Conservation (phyloP, 2,113 vertebrate species). For the Aegotheles bennettii region DNA sequence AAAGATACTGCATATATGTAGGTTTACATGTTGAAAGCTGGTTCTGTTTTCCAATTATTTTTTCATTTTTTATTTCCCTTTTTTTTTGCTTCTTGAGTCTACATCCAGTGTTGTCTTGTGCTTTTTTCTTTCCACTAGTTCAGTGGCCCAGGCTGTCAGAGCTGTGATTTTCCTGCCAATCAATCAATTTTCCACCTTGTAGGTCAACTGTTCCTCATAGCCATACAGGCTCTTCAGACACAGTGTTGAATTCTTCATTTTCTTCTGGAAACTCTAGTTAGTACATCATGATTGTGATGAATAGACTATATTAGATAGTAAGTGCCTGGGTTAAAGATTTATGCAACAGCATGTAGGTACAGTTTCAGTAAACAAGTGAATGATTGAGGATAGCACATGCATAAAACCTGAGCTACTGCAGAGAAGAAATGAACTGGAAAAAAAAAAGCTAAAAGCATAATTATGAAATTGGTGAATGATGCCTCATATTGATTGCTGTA, state of each 20-base stretch:
- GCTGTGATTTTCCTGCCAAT: not conserved
- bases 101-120: not conserved
- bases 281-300: not conserved
- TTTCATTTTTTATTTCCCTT: no score
- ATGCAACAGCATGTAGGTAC: not conserved
- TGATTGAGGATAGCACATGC: not conserved
- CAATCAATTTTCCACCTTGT: not conserved
- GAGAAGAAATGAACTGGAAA: not conserved
- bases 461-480: not conserved
- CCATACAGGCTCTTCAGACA: not conserved
- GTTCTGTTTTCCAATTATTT: not conserved
- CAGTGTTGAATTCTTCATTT: not conserved
- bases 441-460: not conserved
- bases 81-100: not conserved
- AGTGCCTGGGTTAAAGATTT: conserved; percentile 26
- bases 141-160: not conserved
- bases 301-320: not conserved
- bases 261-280: conserved; percentile 9
- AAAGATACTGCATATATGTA: not conserved
- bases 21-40: not conserved
- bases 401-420: not conserved
- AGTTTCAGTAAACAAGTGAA: conserved; percentile 15
- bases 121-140: not conserved
- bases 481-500: not conserved
- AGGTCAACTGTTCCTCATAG: not conserved